phyloP scores from a whole-genome alignment of 2,113 vertebrate genomes.

The Columbina picui region DNA sequence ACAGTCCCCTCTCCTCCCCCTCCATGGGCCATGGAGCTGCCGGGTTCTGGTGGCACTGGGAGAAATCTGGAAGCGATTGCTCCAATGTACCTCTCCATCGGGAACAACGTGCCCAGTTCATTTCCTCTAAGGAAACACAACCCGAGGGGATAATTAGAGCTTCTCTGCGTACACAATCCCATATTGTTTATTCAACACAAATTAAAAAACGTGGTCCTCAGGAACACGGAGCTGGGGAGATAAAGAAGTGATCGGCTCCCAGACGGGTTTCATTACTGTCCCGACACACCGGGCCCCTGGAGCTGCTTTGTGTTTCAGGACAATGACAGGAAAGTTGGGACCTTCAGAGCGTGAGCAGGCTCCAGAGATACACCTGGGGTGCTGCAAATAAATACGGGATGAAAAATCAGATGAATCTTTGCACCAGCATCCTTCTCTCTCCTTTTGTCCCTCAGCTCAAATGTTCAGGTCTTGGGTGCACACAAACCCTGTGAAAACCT shows the following conservation, averaged over 20 bases:
- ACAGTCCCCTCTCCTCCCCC: not conserved
- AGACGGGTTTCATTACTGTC: slow-evolving; percentile 63
- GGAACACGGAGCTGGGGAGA: slow-evolving; percentile 68
- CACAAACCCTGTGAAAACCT: fast-evolving
- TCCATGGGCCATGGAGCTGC: not conserved
- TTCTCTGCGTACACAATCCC: slow-evolving; percentile 80
- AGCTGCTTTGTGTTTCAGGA: not conserved
- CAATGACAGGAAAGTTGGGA: not conserved
- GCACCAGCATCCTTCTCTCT: not conserved
- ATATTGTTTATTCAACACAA: slow-evolving; percentile 86
- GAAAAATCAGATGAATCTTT: not conserved
- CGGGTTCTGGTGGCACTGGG: slow-evolving; percentile 1
- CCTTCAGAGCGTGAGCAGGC: not conserved
- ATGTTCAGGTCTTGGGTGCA: fast-evolving
- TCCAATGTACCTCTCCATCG: slow-evolving; percentile 63
- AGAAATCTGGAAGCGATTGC: slow-evolving; percentile 86
- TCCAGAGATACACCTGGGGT: not conserved
- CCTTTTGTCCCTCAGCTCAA: not conserved
- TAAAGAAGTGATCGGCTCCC: slow-evolving; percentile 39
- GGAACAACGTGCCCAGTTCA: slow-evolving; percentile 78
- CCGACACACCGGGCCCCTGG: not conserved
- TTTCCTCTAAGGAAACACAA: slow-evolving; percentile 87
- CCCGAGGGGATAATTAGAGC: slow-evolving; percentile 83
- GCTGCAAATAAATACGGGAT: not conserved
- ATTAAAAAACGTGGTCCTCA: slow-evolving; percentile 80